phyloP scores from a whole-genome alignment of 2,888 invertebrate species.

The Drosophila anomalata region DNA sequence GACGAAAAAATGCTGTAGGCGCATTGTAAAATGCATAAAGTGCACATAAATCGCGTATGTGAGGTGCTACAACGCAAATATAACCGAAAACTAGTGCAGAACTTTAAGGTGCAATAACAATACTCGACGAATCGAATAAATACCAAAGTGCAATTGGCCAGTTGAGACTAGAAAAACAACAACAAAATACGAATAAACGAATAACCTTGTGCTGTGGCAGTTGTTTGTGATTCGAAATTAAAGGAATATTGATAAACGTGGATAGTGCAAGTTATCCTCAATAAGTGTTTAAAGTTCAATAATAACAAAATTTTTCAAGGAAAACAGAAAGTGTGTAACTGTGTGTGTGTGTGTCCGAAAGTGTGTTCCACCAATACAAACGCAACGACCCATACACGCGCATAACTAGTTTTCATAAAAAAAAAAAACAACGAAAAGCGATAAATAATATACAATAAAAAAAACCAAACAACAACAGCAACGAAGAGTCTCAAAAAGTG shows the following conservation, averaged over 20 bases:
- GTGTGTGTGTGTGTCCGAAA: constrained; percentile 7
- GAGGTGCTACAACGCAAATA: constrained; percentile 56
- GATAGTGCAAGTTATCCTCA: constrained; percentile 32
- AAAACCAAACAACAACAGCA: constrained; percentile 27
- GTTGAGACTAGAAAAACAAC: constrained; percentile 54
- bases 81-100: constrained; percentile 62
- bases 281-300: constrained; percentile 75
- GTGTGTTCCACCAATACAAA: constrained; percentile 26
- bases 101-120: constrained; percentile 71
- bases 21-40: constrained; percentile 68
- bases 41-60: constrained; percentile 54
- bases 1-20: constrained; percentile 66
- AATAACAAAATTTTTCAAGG: constrained; percentile 56
- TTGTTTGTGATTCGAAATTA: constrained; percentile 47
- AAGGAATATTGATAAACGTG: constrained; percentile 8
- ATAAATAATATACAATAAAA: constrained; percentile 38
- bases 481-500: constrained; percentile 41
- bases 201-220: constrained; percentile 69
- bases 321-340: constrained; percentile 19
- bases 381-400: constrained; percentile 23
- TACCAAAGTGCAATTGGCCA: constrained; percentile 43
- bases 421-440: constrained; percentile 34
- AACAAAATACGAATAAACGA: constrained; percentile 28
- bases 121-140: constrained; percentile 26
- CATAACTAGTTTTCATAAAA: constrained; percentile 32